Percentiles rank a stretch among this genome's conserved stretches.
Evolutionary conservation across 2,113 vertebrate genomes (phyloP).

Genomic region (Mobula birostris): DNA sequence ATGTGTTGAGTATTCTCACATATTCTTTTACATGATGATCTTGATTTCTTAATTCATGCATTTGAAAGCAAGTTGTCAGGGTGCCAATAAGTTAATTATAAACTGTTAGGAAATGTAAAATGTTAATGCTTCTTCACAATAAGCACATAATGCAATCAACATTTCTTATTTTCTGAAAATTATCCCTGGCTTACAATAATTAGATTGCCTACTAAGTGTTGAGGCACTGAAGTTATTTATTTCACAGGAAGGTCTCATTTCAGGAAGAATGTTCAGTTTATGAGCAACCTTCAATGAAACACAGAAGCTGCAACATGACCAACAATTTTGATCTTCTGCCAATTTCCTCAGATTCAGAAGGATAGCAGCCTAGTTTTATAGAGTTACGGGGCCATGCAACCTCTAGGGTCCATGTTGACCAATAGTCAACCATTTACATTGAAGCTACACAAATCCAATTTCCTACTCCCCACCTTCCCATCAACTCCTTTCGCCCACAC

Average conservation of each 20-base stretch:
- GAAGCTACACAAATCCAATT: too few relatives aligned
- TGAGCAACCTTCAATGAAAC: neutral
- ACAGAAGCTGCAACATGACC: neutral
- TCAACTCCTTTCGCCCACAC: too few relatives aligned
- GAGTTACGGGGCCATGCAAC: too few relatives aligned
- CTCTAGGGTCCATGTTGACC: too few relatives aligned
- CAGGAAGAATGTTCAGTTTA: neutral
- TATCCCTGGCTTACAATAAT: neutral
- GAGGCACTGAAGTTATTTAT: neutral
- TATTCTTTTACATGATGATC: neutral
- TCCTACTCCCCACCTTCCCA: too few relatives aligned
- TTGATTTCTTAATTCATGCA: conserved; percentile 20
- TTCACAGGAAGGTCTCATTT: conserved; percentile 4
- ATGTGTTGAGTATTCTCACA: neutral
- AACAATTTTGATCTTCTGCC: too few relatives aligned
- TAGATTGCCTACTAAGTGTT: neutral
- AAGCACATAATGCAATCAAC: conserved; percentile 16
- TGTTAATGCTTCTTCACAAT: neutral
- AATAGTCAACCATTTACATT: too few relatives aligned
- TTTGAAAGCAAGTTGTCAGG: neutral
- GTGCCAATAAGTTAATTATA: conserved; percentile 26
- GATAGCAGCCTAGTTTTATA: neutral
- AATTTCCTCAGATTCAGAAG: neutral
- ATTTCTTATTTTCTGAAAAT: conserved; percentile 9
- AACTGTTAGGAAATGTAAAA: neutral